Conservation (phyloP, 2,113 vertebrate genomes). For the Passer domesticus region DNA sequence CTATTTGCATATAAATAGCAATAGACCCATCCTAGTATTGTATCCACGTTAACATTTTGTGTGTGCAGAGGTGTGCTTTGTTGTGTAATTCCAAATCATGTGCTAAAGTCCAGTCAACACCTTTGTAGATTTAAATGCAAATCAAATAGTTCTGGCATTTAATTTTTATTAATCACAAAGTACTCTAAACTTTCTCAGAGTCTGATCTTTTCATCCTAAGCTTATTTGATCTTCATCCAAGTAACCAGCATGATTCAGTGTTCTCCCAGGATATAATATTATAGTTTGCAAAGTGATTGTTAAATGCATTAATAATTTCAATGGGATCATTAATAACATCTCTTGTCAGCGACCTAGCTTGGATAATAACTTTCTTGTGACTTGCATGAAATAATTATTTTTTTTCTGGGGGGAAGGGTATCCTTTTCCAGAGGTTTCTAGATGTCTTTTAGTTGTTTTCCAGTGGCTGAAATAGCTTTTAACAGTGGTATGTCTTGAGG, state of each 20-base stretch:
- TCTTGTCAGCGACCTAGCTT: conserved; percentile 74
- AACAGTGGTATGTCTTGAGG: conserved; percentile 66
- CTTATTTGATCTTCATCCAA: conserved; percentile 72
- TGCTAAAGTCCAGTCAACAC: not conserved
- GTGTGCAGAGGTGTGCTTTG: not conserved
- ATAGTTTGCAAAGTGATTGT: conserved; percentile 65
- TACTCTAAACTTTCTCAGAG: conserved; percentile 66
- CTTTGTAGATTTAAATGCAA: conserved; percentile 28
- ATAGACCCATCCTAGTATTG: not conserved
- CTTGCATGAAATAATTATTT: conserved; percentile 57
- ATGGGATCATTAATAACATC: conserved; percentile 73
- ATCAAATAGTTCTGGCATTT: conserved; percentile 31
- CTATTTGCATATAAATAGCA: not conserved
- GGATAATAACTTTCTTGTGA: conserved; percentile 79
- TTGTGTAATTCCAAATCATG: not conserved
- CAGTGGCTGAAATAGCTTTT: conserved; percentile 67
- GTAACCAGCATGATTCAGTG: conserved; percentile 69
- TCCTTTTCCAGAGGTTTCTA: conserved; percentile 69
- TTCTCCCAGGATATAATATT: conserved; percentile 69
- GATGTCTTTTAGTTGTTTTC: conserved; percentile 68
- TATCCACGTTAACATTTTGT: not conserved
- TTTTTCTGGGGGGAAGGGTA: not conserved
- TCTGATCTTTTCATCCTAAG: conserved; percentile 65
- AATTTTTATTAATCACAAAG: conserved; percentile 53
- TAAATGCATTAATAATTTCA: conserved; percentile 74